Conservation (phyloP, 2,888 invertebrate genomes). For the Spodoptera picta region DNA sequence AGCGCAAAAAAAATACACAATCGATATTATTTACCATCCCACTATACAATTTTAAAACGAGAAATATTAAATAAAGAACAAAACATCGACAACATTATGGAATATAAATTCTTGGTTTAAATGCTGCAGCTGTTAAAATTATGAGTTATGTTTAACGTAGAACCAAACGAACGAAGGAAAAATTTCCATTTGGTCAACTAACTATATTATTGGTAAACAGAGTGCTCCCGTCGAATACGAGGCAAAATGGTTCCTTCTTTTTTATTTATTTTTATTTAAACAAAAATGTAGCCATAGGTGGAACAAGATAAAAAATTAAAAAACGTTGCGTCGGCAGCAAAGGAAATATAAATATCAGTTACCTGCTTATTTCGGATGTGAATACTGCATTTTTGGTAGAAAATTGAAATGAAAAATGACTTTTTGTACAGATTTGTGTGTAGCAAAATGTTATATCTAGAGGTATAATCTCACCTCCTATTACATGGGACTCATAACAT, state of each 20-base stretch:
- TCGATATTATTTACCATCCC: not conserved
- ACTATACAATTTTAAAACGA: conserved; percentile 33
- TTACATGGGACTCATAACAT: too few species aligned
- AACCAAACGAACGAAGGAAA: conserved; percentile 34
- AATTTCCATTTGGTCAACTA: conserved; percentile 32
- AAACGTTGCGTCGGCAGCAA: not conserved
- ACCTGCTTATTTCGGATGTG: conserved; percentile 6
- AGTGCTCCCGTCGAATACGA: conserved; percentile 7
- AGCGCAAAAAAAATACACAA: too few species aligned
- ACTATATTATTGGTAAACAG: conserved; percentile 38
- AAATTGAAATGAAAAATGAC: not conserved
- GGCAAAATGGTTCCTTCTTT: conserved; percentile 14
- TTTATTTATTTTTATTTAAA: conserved; percentile 14
- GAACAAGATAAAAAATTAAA: conserved; percentile 4
- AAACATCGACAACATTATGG: conserved; percentile 39
- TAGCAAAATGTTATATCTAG: too few species aligned
- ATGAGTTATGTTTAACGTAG: conserved; percentile 42
- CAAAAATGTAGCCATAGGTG: not conserved
- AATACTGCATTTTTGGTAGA: not conserved
- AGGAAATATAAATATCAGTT: conserved; percentile 15
- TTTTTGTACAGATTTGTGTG: too few species aligned
- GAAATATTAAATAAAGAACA: conserved; percentile 26
- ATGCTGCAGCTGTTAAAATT: conserved; percentile 40
- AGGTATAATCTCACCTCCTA: too few species aligned
- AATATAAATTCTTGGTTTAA: conserved; percentile 52